Evolutionary conservation across 2,797 vertebrate genomes (phyloP).

Genomic region (Betta splendens): DNA sequence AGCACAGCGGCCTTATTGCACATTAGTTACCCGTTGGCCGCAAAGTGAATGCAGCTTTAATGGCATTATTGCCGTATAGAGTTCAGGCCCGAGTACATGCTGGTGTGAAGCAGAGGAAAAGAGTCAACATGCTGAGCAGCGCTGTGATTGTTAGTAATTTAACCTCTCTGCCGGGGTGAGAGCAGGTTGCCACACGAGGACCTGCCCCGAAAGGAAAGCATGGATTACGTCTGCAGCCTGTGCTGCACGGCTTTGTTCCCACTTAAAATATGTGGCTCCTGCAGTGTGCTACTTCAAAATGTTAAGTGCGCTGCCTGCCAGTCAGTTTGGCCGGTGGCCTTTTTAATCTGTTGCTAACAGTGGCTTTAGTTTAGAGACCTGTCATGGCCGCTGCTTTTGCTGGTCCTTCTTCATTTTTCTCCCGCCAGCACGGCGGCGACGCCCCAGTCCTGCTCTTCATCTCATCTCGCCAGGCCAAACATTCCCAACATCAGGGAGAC

Average conservation of each 20-base stretch:
- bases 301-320: conserved; percentile 25
- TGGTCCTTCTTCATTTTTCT: conserved; percentile 2
- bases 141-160: conserved; percentile 68
- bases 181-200: conserved; percentile 49
- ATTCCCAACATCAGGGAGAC: conserved; percentile 51
- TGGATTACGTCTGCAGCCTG: conserved; percentile 3
- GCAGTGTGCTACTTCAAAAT: conserved; percentile 10
- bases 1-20: neutral
- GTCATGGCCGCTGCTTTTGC: conserved; percentile 30
- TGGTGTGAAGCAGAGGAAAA: conserved; percentile 22
- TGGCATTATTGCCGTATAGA: conserved; percentile 19
- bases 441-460: conserved; percentile 15
- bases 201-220: conserved; percentile 15
- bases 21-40: neutral
- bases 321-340: conserved; percentile 28
- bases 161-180: conserved; percentile 61
- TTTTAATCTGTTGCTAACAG: conserved; percentile 23
- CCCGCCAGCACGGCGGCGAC: conserved; percentile 20
- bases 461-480: conserved; percentile 47
- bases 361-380: conserved; percentile 35
- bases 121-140: conserved; percentile 57
- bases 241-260: conserved; percentile 3
- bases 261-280: conserved; percentile 20
- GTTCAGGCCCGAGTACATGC: conserved; percentile 26
- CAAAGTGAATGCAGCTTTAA: conserved; percentile 10